A percentile compares a stretch with the other conserved stretches of the same genome.
Conservation (phyloP, 2,113 vertebrate species). For the Lophius piscatorius region DNA sequence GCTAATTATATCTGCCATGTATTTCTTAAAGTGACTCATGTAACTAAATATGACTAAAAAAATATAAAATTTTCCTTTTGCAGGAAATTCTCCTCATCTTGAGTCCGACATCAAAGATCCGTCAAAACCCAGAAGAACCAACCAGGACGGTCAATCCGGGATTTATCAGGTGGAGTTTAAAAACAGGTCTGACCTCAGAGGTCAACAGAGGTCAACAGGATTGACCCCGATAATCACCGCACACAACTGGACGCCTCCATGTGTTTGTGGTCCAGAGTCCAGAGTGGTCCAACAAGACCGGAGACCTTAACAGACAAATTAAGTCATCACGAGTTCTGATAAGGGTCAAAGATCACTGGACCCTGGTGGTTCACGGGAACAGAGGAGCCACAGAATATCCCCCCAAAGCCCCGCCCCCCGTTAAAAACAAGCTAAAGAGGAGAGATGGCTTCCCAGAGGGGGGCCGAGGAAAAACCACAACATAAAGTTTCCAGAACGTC, state of each 20-base stretch:
- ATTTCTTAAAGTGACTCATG: no score
- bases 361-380: neutral
- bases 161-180: rapidly evolving
- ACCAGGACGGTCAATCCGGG: no score
- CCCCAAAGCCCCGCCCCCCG: neutral
- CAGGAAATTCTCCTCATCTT: no score
- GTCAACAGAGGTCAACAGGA: conserved; percentile 25
- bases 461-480: conserved; percentile 61
- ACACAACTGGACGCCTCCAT: neutral
- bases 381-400: neutral
- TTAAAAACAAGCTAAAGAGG: no score
- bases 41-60: no score
- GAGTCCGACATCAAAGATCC: no score
- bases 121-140: no score
- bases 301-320: no score
- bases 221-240: conserved; percentile 1
- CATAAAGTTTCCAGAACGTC: conserved; percentile 68
- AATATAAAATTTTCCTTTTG: no score
- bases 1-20: no score
- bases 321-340: no score
- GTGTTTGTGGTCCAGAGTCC: neutral
- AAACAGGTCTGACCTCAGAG: conserved; percentile 13
- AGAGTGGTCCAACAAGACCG: no score
- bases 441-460: conserved; percentile 61
- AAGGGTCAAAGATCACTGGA: neutral